Evolutionary conservation across 2,888 invertebrate species (phyloP).

Genomic region (Diarsia mendica): DNA sequence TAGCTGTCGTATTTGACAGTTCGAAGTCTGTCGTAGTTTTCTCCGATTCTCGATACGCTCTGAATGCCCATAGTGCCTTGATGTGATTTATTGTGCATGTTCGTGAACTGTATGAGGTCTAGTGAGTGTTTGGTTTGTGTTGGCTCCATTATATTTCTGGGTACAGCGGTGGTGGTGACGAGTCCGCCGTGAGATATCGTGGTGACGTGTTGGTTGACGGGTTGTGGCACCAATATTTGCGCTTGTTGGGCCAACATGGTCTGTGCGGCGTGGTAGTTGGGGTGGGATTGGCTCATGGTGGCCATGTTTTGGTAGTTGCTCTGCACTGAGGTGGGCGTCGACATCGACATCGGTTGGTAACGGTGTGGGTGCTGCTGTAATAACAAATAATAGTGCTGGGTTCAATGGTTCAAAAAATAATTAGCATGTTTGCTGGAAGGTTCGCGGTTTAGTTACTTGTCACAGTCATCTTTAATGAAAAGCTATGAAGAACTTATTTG

Average conservation of each 20-base stretch:
- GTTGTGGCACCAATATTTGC: slow-evolving; percentile 63
- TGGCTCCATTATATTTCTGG: slow-evolving; percentile 80
- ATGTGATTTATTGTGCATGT: slow-evolving; percentile 75
- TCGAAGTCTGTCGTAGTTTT: slow-evolving; percentile 78
- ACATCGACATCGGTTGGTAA: slow-evolving; percentile 86
- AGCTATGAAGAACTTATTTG: background rate
- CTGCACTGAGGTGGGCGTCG: slow-evolving; percentile 78
- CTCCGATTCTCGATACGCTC: slow-evolving; percentile 78
- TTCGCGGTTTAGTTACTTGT: background rate
- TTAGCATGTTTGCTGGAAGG: background rate
- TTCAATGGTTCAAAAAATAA: background rate
- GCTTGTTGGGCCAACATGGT: slow-evolving; percentile 69
- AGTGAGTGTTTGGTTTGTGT: slow-evolving; percentile 79
- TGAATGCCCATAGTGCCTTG: slow-evolving; percentile 77
- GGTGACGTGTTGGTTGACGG: slow-evolving; percentile 69
- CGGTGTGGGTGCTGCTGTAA: slow-evolving; percentile 83
- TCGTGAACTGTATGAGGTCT: slow-evolving; percentile 83
- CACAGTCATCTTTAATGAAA: background rate
- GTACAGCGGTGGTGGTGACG: slow-evolving; percentile 72
- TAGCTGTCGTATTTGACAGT: slow-evolving; percentile 80
- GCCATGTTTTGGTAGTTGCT: slow-evolving; percentile 82
- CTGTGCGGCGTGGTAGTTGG: slow-evolving; percentile 71
- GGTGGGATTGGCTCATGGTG: slow-evolving; percentile 85
- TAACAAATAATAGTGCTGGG: background rate
- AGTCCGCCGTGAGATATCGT: slow-evolving; percentile 73